Conservation (phyloP, 1,140 invertebrate genomes). For the Ceratosolen solmsi region DNA sequence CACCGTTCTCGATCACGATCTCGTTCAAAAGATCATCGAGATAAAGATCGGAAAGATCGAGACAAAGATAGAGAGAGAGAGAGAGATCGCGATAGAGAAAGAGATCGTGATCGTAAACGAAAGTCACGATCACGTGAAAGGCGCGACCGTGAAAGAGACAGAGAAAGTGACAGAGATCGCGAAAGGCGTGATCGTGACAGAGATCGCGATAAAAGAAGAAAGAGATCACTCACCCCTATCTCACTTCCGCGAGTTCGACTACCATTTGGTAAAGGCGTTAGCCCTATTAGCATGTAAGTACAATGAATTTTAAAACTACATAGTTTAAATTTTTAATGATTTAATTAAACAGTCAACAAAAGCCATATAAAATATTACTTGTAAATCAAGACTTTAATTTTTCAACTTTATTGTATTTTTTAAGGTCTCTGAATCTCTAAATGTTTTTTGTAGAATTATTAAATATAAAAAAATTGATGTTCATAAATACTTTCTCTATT, state of each 20-base stretch:
- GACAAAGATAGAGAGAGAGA: constrained; percentile 68
- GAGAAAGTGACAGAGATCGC: constrained; percentile 66
- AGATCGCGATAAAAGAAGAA: constrained; percentile 72
- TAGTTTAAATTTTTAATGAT: no score
- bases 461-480: no score
- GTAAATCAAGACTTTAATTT: no score
- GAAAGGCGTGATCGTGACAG: constrained; percentile 60
- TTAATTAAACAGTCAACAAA: no score
- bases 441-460: no score
- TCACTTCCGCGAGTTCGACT: constrained; percentile 70
- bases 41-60: constrained; percentile 70
- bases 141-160: constrained; percentile 64
- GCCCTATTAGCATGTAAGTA: constrained; percentile 72
- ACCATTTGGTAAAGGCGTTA: constrained; percentile 71
- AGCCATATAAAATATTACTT: no score
- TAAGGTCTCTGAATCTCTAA: no score
- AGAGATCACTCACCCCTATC: constrained; percentile 72
- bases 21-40: constrained; percentile 66
- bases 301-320: neutral
- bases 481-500: no score
- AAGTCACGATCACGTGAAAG: constrained; percentile 69
- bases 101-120: constrained; percentile 65
- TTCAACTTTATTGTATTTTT: no score
- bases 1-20: constrained; percentile 72
- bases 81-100: constrained; percentile 69